Evolutionary conservation across 2,797 vertebrate species (phyloP).

Genomic region (Cyprinodon diabolis): DNA sequence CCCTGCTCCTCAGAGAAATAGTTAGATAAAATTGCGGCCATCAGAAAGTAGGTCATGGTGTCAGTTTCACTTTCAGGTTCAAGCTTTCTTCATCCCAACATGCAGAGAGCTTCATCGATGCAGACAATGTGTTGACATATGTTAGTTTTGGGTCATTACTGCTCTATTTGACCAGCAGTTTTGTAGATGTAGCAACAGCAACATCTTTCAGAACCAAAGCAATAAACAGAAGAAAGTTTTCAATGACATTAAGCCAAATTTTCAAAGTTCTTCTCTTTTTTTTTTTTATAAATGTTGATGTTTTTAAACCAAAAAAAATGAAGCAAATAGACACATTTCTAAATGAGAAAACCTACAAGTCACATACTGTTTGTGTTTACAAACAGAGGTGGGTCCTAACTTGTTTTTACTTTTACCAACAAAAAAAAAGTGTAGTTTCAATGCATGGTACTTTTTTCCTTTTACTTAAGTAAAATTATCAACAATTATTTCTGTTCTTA

Average conservation of each 20-base stretch:
- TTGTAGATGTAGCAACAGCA: too few species aligned
- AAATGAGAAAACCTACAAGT: not conserved
- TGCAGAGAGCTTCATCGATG: not conserved
- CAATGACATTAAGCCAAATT: not conserved
- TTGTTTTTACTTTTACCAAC: too few species aligned
- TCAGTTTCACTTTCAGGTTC: not conserved
- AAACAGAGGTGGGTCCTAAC: not conserved
- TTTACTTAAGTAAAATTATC: too few species aligned
- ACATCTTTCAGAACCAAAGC: not conserved
- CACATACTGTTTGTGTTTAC: slow-evolving; percentile 2
- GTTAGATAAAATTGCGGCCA: too few species aligned
- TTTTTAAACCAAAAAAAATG: not conserved
- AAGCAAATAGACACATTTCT: not conserved
- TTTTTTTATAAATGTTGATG: not conserved
- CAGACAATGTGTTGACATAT: not conserved
- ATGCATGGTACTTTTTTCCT: too few species aligned
- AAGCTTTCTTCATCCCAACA: not conserved
- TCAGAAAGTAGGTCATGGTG: not conserved
- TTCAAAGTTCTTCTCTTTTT: not conserved
- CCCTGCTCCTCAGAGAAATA: too few species aligned
- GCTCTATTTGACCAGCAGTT: too few species aligned
- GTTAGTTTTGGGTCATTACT: too few species aligned
- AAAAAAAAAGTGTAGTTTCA: too few species aligned
- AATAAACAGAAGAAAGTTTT: too few species aligned
- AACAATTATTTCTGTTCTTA: too few species aligned